Percentiles rank a stretch among this genome's conserved stretches.
Evolutionary conservation across 2,113 vertebrate species (phyloP).

Genomic region (Oncorhynchus keta): DNA sequence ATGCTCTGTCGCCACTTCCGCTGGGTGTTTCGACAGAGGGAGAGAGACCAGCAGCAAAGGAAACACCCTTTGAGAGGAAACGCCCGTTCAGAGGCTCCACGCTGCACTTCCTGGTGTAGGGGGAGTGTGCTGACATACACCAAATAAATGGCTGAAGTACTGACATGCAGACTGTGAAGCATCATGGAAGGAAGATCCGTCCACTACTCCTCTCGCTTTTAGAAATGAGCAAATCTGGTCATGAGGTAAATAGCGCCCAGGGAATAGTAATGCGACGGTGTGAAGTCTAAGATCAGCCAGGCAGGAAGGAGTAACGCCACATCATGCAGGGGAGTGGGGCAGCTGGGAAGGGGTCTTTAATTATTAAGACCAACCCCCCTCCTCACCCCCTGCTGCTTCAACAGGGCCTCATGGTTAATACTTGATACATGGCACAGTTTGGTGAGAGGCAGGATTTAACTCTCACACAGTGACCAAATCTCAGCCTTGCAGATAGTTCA

Average conservation of each 20-base stretch:
- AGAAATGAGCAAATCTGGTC: conserved; percentile 15
- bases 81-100: conserved; percentile 43
- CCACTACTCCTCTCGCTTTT: neutral
- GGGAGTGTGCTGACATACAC: conserved; percentile 28
- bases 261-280: neutral
- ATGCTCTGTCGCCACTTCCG: conserved; percentile 60
- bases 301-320: conserved; percentile 14
- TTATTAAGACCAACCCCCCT: conserved; percentile 56
- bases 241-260: conserved; percentile 14
- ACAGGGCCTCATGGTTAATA: conserved; percentile 34
- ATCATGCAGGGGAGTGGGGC: conserved; percentile 30
- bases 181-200: conserved; percentile 1
- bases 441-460: neutral
- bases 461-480: no score
- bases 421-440: conserved; percentile 25
- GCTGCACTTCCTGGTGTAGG: conserved; percentile 20
- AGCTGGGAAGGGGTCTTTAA: conserved; percentile 46
- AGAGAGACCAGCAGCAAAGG: conserved; percentile 44
- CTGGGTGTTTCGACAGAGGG: conserved; percentile 61
- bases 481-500: no score
- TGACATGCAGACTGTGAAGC: neutral
- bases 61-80: conserved; percentile 64
- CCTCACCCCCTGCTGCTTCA: conserved; percentile 25
- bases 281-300: conserved; percentile 20
- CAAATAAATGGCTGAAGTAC: conserved; percentile 20